Conservation (phyloP, 2,113 vertebrate genomes). For the Craseonycteris thonglongyai region DNA sequence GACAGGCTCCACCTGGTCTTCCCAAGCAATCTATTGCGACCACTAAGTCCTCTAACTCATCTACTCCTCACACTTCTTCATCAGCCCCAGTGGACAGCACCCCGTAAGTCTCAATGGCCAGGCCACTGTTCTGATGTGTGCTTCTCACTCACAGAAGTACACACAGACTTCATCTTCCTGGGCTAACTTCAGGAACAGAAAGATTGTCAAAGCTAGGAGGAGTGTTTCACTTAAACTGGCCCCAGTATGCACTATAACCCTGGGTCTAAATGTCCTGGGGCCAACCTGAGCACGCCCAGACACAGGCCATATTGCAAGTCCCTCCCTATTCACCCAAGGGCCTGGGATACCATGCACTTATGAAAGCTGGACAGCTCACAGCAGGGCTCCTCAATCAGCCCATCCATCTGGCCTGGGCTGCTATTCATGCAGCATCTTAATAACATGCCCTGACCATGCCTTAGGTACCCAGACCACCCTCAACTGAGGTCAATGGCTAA, state of each 20-base stretch:
- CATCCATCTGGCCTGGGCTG: background rate
- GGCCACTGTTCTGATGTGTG: background rate
- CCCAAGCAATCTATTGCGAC: background rate
- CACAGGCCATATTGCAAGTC: background rate
- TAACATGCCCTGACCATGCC: fast-evolving
- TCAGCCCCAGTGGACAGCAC: no score
- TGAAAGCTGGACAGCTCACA: background rate
- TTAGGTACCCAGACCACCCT: background rate
- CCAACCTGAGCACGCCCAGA: background rate
- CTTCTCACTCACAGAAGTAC: background rate
- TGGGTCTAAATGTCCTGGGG: background rate
- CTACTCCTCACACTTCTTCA: background rate
- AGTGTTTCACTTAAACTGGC: no score
- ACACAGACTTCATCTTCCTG: fast-evolving
- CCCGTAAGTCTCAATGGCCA: background rate
- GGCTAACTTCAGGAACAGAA: background rate
- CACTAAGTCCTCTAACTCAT: background rate
- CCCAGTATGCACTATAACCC: background rate
- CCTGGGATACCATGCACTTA: background rate
- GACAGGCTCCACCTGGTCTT: no score
- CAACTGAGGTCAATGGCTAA: background rate
- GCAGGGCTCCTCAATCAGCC: background rate
- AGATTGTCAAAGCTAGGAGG: background rate
- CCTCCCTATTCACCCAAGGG: background rate
- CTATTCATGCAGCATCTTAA: fast-evolving